Evolutionary conservation across 1,140 invertebrate genomes (phyloP), one percentile per base, ranked within the genome.

Genomic region (Lutraria rhynchaena): DNA sequence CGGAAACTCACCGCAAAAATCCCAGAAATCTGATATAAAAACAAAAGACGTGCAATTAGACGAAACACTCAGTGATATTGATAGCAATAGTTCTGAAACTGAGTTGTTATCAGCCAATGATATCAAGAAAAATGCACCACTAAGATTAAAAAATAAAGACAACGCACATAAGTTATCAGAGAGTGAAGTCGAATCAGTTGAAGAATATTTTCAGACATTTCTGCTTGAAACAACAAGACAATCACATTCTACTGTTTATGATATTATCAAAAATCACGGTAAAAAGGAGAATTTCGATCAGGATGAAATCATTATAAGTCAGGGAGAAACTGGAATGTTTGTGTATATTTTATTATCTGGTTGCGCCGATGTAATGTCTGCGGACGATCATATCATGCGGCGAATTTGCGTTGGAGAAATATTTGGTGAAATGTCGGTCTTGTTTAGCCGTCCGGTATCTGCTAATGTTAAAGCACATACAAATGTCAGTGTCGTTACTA

Each of bases 401-500:
- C 27, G 22, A 13, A 35, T 69, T 1, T 3, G 22, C 11, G 24
- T 24, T 31, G 65, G 65, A 1, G 44, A 46, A 3, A 27, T 69
- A n/a, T 69, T 69, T 69, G 65, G 65, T 19, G 65, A 69, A 31
- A 17, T 69, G 37, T 69, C 65, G 24, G 17, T 24, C 1, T 15
- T 69, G 24, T 69, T 69, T 53, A 22, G 35, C n/a, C 49, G 29
- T 51, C 65, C 65, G 7, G 24, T 49, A 15, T 44, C 65, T 4
- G 65, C 65, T 49, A 51, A 49, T 53, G n/a, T 69, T 5, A 19
- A 15, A 33, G 49, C 65, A 19, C 3, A 7, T 2, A 27, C 41
- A 3, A 27, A 51, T 22, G 65, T 69, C 19, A 69, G 17, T 51
- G n/a, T 69, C 0, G 65, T 69, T 2, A 51, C 13, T 22, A 9